phyloP scores from a whole-genome alignment of 1,140 invertebrate genomes.

The Achatina immaculata region DNA sequence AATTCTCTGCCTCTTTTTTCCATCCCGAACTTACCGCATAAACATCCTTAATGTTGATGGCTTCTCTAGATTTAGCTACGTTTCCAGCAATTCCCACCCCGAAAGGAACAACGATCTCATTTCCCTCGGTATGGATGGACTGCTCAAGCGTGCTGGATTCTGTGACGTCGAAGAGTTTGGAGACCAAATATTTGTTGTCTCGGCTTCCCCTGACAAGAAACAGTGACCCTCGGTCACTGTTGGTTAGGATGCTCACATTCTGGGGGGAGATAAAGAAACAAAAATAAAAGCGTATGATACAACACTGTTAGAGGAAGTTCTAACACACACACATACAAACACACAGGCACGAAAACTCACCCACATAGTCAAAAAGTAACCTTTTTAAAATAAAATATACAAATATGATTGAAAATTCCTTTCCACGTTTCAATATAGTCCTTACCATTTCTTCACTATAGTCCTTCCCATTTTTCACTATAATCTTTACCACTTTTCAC shows the following conservation, averaged over 20 bases:
- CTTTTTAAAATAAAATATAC: no score
- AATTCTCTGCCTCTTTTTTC: no score
- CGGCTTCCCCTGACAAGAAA: slow-evolving; percentile 85
- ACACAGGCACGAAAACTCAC: no score
- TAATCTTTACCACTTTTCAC: no score
- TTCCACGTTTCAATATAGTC: no score
- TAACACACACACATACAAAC: no score
- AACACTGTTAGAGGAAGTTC: no score
- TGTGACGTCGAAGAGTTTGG: slow-evolving; percentile 93
- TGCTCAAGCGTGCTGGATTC: slow-evolving; percentile 81
- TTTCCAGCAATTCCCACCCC: slow-evolving; percentile 90
- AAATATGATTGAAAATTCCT: no score
- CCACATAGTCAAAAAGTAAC: no score
- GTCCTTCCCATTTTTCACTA: no score
- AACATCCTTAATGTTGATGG: slow-evolving; percentile 94
- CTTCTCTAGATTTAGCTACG: slow-evolving; percentile 90
- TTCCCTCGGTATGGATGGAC: slow-evolving; percentile 70
- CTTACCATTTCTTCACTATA: no score
- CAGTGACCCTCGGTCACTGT: slow-evolving; percentile 93
- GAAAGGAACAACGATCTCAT: slow-evolving; percentile 75
- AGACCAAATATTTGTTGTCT: slow-evolving; percentile 81
- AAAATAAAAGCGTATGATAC: no score
- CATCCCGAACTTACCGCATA: slow-evolving; percentile 81
- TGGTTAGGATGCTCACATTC: slow-evolving; percentile 91
- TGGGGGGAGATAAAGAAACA: slow-evolving; percentile 63